A percentile compares a stretch with the other conserved stretches of the same genome.
Conservation (phyloP, 2,113 vertebrate species). For the Cynocephalus volans region DNA sequence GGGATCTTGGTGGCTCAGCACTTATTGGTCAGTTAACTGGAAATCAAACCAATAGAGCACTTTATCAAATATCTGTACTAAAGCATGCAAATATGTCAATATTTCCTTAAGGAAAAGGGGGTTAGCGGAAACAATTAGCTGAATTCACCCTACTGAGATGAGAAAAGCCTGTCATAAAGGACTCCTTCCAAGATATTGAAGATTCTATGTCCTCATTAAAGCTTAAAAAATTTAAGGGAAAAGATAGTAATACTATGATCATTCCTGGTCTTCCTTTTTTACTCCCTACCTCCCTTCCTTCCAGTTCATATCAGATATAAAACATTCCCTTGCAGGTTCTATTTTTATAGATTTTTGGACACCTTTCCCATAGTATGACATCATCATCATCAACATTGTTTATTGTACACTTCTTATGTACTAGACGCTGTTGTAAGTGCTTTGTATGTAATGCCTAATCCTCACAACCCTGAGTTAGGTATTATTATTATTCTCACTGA, state of each 20-base stretch:
- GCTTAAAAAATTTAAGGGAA: neutral
- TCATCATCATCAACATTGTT: conserved; percentile 31
- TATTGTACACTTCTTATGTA: neutral
- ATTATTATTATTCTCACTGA: conserved; percentile 40
- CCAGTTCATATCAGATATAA: conserved; percentile 2
- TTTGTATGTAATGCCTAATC: conserved; percentile 13
- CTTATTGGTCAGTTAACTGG: neutral
- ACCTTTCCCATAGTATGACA: neutral
- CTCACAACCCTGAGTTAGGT: neutral
- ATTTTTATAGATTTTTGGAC: conserved; percentile 9
- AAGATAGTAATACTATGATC: neutral
- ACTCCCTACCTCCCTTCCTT: neutral
- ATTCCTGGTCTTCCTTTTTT: neutral
- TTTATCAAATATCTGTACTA: conserved; percentile 23
- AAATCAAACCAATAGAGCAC: conserved; percentile 22
- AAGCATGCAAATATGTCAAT: neutral
- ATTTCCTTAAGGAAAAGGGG: neutral
- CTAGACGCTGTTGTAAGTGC: neutral
- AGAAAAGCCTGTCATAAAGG: neutral
- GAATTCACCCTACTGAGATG: neutral
- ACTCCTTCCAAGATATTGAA: neutral
- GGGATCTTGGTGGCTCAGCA: neutral
- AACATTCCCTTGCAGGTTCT: neutral
- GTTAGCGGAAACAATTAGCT: neutral
- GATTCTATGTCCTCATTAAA: neutral